Evolutionary conservation across 2,797 vertebrate genomes (phyloP), one percentile per base, ranked within the genome.

Genomic region (Dicrostonyx torquatus): DNA sequence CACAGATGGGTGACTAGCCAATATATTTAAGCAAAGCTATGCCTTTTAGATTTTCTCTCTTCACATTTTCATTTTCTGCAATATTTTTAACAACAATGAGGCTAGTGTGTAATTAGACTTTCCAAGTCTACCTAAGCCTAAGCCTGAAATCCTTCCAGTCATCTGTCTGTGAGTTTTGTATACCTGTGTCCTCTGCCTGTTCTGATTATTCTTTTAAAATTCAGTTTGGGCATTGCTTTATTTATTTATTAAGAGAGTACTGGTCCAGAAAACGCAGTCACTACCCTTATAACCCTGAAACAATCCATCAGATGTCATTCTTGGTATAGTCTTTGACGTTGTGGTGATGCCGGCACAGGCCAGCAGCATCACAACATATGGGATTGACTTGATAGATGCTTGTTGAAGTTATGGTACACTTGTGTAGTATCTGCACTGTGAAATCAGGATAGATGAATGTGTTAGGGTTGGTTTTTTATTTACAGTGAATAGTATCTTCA

Each of bases 41-140:
- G 13, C 18, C 75, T 83, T 90, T 92, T 77, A 34, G 3, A 50
- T 93, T 75, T 88, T 75, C 5, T 78, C 48, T 79, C 20, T 24
- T 91, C 22, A 93, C 5, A 53, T 72, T 79, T 95, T 77, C 76
- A 87, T 87, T 40, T 77, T 77, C 40, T 84, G 11, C 34, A 93
- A 50, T 7, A 64, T 90, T 78, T 89, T 90, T 89, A 73, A 53
- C 78, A 93, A 43, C 29, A 79, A 48, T 76, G 55, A 90, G n/a
- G 11, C 17, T 50, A n/a, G 37, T 77, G 2, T 62, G 5, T 79
- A n/a, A 62, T 60, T 45, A 0, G 15, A 24, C 60, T 40, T 91
- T 73, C 43, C 22, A 72, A 3, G 29, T 82, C 55, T 37, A 60
- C 8, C 15, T 92, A 75, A 43, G 31, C 7, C 29, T 93, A 70